phyloP scores from a whole-genome alignment of 2,888 invertebrate genomes.

The Meta bourneti region DNA sequence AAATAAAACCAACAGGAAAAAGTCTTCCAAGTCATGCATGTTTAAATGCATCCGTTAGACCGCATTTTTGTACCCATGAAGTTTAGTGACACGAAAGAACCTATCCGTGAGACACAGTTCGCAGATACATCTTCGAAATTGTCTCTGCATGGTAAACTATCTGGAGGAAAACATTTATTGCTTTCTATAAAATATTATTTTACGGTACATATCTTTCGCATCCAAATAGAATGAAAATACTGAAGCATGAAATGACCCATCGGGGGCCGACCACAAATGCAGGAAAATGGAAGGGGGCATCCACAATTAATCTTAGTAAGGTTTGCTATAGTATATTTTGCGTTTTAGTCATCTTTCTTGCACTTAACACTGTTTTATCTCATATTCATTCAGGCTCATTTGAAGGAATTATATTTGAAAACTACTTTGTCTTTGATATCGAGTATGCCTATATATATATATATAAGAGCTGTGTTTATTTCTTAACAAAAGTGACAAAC shows the following conservation, averaged over 20 bases:
- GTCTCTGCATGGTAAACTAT: constrained; percentile 38
- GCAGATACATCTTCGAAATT: constrained; percentile 28
- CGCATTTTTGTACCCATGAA: not conserved
- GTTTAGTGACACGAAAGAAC: constrained; percentile 3
- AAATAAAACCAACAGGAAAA: not conserved
- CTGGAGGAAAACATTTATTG: constrained; percentile 47
- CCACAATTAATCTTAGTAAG: not conserved
- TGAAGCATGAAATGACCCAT: not conserved
- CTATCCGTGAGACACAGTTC: constrained; percentile 15
- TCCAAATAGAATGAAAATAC: not conserved
- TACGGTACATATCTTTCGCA: constrained; percentile 33
- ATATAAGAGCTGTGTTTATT: no score
- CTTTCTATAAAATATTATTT: constrained; percentile 42
- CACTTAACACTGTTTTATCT: no score
- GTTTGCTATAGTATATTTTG: no score
- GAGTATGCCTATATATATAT: no score
- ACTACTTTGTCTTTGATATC: no score
- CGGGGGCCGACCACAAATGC: constrained; percentile 11
- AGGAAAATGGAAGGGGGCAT: not conserved
- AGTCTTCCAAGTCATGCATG: not conserved
- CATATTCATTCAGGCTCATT: no score
- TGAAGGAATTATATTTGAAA: no score
- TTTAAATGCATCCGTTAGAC: not conserved
- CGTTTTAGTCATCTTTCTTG: no score
- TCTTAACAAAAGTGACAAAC: no score